Conservation (phyloP, 1,140 invertebrate species). For the Drosophila pruinosa region DNA sequence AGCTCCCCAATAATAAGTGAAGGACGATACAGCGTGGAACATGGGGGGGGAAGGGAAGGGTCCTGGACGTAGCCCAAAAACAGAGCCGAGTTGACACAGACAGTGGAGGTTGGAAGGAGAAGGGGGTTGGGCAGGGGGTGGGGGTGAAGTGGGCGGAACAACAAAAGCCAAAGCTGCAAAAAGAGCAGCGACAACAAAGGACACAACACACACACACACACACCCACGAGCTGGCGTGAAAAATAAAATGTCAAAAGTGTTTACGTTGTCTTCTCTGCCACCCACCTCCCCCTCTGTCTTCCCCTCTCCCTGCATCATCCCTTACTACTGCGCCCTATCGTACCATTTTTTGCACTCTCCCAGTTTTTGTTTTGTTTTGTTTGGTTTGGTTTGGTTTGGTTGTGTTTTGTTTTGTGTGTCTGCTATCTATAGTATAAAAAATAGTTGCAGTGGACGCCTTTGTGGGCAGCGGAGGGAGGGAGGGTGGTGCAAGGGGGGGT, state of each 20-base stretch:
- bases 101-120: neutral
- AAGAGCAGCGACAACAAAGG: slow-evolving; percentile 62
- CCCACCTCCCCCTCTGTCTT: neutral
- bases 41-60: neutral
- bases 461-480: neutral
- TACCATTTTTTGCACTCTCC: neutral
- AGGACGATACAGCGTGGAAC: neutral
- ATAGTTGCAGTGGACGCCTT: slow-evolving; percentile 57
- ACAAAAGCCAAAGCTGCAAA: slow-evolving; percentile 44
- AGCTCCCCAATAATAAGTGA: slow-evolving; percentile 30
- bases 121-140: neutral
- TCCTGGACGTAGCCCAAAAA: slow-evolving; percentile 14
- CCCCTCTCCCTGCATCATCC: neutral
- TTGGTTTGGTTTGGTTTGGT: neutral
- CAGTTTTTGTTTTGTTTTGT: neutral
- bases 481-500: neutral
- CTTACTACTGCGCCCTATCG: neutral
- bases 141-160: neutral
- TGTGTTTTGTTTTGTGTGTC: slow-evolving; percentile 9
- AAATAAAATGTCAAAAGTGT: slow-evolving; percentile 78
- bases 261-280: slow-evolving; percentile 51
- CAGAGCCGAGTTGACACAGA: slow-evolving; percentile 4
- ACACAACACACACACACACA: slow-evolving; percentile 26
- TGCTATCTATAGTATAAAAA: slow-evolving; percentile 63
- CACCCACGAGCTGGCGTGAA: slow-evolving; percentile 58